Evolutionary conservation across 2,888 invertebrate species (phyloP).

Genomic region (Diadegma fenestrale): DNA sequence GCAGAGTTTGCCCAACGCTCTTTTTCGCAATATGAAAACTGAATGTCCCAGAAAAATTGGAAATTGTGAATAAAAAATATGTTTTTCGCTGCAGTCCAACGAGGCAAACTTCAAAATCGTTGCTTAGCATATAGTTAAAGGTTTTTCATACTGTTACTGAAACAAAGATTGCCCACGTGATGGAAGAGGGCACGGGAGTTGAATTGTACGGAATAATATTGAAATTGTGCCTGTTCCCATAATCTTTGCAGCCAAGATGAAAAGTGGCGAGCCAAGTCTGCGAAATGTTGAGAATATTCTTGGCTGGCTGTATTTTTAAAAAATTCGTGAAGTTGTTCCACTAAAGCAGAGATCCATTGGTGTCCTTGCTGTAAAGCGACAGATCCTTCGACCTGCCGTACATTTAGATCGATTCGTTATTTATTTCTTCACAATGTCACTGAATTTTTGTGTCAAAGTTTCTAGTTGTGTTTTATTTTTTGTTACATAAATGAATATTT

Average conservation of each 20-base stretch:
- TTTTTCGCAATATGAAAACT: too few species aligned
- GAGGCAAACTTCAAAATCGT: too few species aligned
- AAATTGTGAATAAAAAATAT: too few species aligned
- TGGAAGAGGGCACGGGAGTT: slow-evolving; percentile 74
- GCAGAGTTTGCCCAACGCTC: not conserved
- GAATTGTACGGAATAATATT: slow-evolving; percentile 75
- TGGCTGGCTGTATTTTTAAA: slow-evolving; percentile 74
- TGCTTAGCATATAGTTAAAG: not conserved
- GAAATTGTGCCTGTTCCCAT: slow-evolving; percentile 76
- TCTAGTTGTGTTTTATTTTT: slow-evolving; percentile 5
- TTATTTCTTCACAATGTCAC: not conserved
- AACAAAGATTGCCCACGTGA: slow-evolving; percentile 73
- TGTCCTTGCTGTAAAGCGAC: slow-evolving; percentile 78
- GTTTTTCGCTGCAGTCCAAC: too few species aligned
- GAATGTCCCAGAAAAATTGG: too few species aligned
- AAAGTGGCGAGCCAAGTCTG: slow-evolving; percentile 72
- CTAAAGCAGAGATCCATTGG: slow-evolving; percentile 74
- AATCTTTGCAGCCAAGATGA: slow-evolving; percentile 72
- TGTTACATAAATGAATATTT: slow-evolving; percentile 52
- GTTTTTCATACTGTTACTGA: slow-evolving; percentile 74
- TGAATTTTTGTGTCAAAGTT: not conserved
- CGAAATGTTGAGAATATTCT: slow-evolving; percentile 74
- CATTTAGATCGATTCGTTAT: not conserved
- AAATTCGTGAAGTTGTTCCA: slow-evolving; percentile 73
- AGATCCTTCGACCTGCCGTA: slow-evolving; percentile 78